Evolutionary conservation across 2,797 vertebrate species (phyloP), one percentile per base, ranked within the genome.

Genomic region (Meriones psammophilus): DNA sequence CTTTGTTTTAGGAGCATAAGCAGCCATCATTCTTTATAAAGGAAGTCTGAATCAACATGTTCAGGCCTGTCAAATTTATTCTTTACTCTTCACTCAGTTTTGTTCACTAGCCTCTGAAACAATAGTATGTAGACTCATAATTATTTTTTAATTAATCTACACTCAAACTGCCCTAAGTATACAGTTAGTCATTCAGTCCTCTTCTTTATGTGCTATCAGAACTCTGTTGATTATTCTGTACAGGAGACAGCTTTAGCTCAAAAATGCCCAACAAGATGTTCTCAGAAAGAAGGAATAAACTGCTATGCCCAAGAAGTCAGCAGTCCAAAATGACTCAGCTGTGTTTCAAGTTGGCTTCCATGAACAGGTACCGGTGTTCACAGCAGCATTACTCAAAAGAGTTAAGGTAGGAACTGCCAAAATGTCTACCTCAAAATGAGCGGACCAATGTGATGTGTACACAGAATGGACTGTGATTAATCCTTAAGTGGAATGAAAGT

Each of bases 21-120:
- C 17, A 96, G 39, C 8, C 13, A 28, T 28, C 76, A 46, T 36
- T 89, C 12, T 95, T 73, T 71, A 66, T 79, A 93, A 89, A 74
- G 46, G 73, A 88, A 89, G 85, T n/a, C 2, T 5, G 26, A 42
- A 28, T 94, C 17, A 60, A 74, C 90, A 54, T 94, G 6, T 28
- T 18, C 68, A 88, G 6, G 2, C 14, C 56, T 90, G 42, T 78
- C 88, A 93, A 84, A 78, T 39, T 39, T 90, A 83, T 26, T 86
- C 54, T 78, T 76, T 36, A 42, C 50, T 84, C n/a, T 46, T 83
- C 30, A 30, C 10, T 87, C 30, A 60, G 3, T 68, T 94, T 54
- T 69, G 93, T 73, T 30, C 66, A 95, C 24, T 71, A 22, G 30
- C 22, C 7, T 79, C 83, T 71, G 50, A 79, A 60, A n/a, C 68